Conservation (phyloP, 1,140 invertebrate genomes). For the Calliopsis andreniformis region DNA sequence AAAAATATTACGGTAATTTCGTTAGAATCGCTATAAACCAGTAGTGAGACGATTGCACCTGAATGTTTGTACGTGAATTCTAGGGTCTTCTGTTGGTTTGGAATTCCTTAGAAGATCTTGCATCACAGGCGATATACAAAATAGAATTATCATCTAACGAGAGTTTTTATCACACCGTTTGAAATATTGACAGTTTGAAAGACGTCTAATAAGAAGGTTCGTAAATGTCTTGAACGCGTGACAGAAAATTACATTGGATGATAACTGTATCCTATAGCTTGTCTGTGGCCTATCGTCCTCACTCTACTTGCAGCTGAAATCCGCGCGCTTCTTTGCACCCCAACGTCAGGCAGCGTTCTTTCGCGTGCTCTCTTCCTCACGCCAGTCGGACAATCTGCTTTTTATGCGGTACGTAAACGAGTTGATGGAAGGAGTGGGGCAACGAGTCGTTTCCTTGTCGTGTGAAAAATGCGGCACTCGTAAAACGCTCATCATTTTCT, state of each 20-base stretch:
- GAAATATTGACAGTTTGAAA: no score
- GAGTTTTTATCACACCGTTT: no score
- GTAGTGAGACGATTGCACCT: not conserved
- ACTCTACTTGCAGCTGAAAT: slow-evolving; percentile 35
- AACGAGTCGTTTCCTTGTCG: slow-evolving; percentile 51
- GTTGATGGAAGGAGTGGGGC: slow-evolving; percentile 22
- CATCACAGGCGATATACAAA: no score
- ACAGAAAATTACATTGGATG: no score
- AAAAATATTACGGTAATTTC: not conserved
- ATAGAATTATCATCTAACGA: no score
- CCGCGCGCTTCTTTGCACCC: slow-evolving; percentile 9
- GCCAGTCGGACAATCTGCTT: slow-evolving; percentile 48
- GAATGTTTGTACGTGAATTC: no score
- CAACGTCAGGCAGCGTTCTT: slow-evolving; percentile 9
- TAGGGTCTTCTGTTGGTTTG: not conserved
- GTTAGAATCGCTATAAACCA: not conserved
- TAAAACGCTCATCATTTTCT: slow-evolving; percentile 55
- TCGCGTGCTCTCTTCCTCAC: slow-evolving; percentile 1
- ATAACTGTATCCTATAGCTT: no score
- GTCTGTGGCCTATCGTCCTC: not conserved
- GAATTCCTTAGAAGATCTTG: no score
- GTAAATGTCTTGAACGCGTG: no score
- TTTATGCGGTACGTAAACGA: slow-evolving; percentile 55
- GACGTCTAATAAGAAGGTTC: no score
- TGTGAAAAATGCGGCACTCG: slow-evolving; percentile 56